Conservation (phyloP, 2,113 vertebrate genomes). For the cattle (Bos taurus) region DNA sequence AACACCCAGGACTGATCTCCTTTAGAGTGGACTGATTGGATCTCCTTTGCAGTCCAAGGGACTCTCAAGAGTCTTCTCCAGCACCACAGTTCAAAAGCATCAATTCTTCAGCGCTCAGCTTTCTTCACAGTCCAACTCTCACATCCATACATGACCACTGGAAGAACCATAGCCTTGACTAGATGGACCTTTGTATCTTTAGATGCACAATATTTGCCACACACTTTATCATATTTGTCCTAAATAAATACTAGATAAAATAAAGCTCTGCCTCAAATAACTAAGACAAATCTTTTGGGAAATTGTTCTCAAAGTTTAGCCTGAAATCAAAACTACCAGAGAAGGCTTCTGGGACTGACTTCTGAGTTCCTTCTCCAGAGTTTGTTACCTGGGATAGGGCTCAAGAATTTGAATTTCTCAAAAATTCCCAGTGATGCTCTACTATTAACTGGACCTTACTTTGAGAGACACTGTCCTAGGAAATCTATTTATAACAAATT, state of each 20-base stretch:
- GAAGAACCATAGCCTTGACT: no score
- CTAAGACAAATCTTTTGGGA: neutral
- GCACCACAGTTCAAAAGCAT: no score
- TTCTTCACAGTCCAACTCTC: no score
- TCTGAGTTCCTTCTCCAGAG: neutral
- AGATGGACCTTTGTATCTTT: neutral
- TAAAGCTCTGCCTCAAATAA: neutral
- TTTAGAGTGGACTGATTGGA: no score
- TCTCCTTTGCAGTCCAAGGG: no score
- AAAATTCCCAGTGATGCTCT: neutral
- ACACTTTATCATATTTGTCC: neutral
- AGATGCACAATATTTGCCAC: neutral
- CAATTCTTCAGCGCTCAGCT: no score
- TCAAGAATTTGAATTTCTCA: neutral
- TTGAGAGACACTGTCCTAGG: neutral
- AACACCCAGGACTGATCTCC: no score
- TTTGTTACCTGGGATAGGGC: neutral
- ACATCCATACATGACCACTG: no score
- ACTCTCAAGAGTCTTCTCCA: no score
- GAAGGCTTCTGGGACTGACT: neutral
- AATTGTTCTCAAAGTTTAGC: neutral
- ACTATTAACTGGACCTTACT: neutral
- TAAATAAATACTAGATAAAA: neutral
- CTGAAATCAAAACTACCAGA: neutral
- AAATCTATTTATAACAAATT: slow-evolving; percentile 4